phyloP scores from a whole-genome alignment of 1,140 invertebrate genomes.

The Bombus pyrosoma region DNA sequence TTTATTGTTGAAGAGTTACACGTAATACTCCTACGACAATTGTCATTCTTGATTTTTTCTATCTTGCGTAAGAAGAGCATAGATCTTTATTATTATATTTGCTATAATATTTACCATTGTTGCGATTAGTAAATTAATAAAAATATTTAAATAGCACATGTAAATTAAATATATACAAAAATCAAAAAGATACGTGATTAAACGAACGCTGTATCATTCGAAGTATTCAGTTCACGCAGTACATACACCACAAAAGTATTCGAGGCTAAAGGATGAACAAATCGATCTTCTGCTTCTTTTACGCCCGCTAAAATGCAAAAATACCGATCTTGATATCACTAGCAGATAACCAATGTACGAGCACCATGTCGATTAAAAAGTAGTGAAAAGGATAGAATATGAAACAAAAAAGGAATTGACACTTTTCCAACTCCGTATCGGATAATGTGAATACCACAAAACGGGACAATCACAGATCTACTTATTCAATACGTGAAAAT shows the following conservation, averaged over 20 bases:
- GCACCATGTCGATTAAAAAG: not conserved
- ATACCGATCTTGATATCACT: not conserved
- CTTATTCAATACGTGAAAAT: not conserved
- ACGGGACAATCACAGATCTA: not conserved
- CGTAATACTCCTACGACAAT: not conserved
- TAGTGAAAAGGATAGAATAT: not conserved
- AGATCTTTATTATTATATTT: too few species aligned
- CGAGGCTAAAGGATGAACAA: not conserved
- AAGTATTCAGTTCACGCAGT: not conserved
- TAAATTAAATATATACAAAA: not conserved
- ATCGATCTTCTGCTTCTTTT: not conserved
- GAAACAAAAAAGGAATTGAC: not conserved
- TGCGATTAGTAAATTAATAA: not conserved
- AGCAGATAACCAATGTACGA: not conserved
- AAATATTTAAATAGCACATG: not conserved
- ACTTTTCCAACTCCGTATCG: not conserved
- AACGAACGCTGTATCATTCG: not conserved
- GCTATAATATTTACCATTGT: not conserved
- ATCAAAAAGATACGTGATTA: not conserved
- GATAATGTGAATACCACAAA: not conserved
- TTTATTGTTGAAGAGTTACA: not conserved
- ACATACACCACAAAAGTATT: not conserved
- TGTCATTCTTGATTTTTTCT: too few species aligned
- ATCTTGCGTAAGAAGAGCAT: too few species aligned
- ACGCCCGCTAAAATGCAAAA: not conserved